Conservation (phyloP, 2,888 invertebrate species). For the Mythimna albipuncta region DNA sequence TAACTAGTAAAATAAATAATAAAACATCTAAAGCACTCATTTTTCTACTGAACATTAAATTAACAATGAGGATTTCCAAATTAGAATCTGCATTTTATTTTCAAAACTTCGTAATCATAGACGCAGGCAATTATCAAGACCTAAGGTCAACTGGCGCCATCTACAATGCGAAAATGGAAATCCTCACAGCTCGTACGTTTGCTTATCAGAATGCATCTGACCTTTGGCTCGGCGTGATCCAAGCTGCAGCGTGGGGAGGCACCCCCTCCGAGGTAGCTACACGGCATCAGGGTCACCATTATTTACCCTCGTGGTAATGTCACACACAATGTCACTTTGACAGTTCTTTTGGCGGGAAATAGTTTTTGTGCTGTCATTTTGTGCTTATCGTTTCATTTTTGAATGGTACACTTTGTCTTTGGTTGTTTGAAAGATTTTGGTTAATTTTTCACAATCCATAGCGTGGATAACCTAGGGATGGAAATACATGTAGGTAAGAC, state of each 20-base stretch:
- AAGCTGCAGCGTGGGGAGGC: constrained; percentile 89
- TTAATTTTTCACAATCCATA: constrained; percentile 75
- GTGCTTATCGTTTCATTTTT: constrained; percentile 77
- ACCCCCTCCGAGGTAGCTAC: constrained; percentile 91
- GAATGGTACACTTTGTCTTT: constrained; percentile 71
- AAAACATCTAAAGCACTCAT: constrained; percentile 35
- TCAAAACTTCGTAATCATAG: constrained; percentile 22
- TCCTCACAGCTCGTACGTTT: constrained; percentile 69
- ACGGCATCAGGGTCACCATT: constrained; percentile 93
- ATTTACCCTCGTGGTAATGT: constrained; percentile 75
- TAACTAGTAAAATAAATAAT: not conserved
- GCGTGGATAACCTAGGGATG: constrained; percentile 60
- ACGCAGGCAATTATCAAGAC: constrained; percentile 40
- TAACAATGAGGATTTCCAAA: constrained; percentile 60
- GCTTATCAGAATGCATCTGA: constrained; percentile 75
- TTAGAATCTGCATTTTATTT: constrained; percentile 5
- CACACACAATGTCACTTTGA: constrained; percentile 85
- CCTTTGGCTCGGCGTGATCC: constrained; percentile 89
- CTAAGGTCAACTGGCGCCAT: constrained; percentile 51
- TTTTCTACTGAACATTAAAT: constrained; percentile 35
- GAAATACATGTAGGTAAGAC: constrained; percentile 28
- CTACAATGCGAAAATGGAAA: constrained; percentile 60
- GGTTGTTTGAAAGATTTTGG: constrained; percentile 66
- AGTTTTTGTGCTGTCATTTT: constrained; percentile 83
- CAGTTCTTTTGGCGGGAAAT: constrained; percentile 83